Base-by-base conservation (phyloP, 2,797 vertebrate species). In the Smutsia temminckii region DNA sequence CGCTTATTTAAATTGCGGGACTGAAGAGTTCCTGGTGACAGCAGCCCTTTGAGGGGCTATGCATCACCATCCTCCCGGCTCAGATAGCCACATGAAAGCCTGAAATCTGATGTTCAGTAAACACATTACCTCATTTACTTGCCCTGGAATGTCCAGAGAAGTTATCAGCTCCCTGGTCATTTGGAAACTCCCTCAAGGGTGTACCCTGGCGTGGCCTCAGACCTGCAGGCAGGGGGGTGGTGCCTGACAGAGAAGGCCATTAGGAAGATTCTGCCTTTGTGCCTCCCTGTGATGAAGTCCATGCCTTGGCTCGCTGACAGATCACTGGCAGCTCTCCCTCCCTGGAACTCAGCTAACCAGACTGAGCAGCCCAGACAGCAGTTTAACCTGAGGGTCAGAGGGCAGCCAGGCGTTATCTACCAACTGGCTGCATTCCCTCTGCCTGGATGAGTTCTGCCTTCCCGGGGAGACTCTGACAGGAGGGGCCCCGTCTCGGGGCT, bases 321-420 rank as follows among this genome's bases (percentile, higher is more conserved):
- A 93, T 96, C 98, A 96, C 98, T 98, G 99, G 98, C 99, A 98
- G 93, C 85, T 97, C 96, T 98, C 98, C 98, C 98, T 99, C 98
- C 98, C 90, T 68, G 95, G 97, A 98, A 99, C 98, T 97, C 98
- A 85, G 98, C 98, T 98, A 98, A 96, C 97, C 98, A 98, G 98
- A 97, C 98, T 63, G 77, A 98, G 88, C 98, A 98, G 98, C 98
- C 98, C 98, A 99, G 99, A 99, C 99, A 98, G 97, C 98, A 98
- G 98, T 98, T 98, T 98, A 97, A 98, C 98, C 99, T 93, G 93
- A 92, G 98, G 99, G 99, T 99, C 99, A 99, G 98, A 98, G 99
- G 99, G 96, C 99, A 99, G 98, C 99, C 98, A 99, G 99, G 99
- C 98, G 98, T 99, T 99, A 99, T 98, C 98, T 98, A 98, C 98